Percentiles rank a stretch among this genome's conserved stretches.
Conservation (phyloP, 1,140 invertebrate species). For the Rhagoletis zephyria region DNA sequence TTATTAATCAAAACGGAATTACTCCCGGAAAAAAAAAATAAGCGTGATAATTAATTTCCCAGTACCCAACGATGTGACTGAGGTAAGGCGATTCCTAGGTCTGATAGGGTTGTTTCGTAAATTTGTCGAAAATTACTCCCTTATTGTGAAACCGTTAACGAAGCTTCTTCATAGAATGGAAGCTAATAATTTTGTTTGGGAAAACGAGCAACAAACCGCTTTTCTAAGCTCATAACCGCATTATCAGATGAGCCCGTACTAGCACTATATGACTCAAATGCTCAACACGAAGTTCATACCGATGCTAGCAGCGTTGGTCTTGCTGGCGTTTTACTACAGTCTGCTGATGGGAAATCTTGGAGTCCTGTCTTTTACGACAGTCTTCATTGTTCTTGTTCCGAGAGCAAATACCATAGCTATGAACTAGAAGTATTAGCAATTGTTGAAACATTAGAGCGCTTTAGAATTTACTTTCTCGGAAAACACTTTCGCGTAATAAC, state of each 20-base stretch:
- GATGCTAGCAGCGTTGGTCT: too few relatives aligned
- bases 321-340: neutral
- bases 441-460: constrained; percentile 3
- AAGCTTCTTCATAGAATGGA: neutral
- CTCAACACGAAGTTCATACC: neutral
- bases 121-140: neutral
- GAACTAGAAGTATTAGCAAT: constrained; percentile 21
- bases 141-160: too few relatives aligned
- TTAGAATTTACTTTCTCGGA: constrained; percentile 15
- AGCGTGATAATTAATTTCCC: constrained; percentile 61
- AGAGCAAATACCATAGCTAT: constrained; percentile 12
- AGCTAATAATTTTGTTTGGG: neutral
- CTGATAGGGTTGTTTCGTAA: constrained; percentile 50
- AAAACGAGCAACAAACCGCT: neutral
- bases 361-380: constrained; percentile 13
- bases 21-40: constrained; percentile 63
- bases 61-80: constrained; percentile 59
- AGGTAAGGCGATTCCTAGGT: constrained; percentile 63
- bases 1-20: constrained; percentile 59
- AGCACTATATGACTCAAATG: neutral
- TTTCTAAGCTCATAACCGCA: neutral
- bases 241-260: neutral
- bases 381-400: neutral
- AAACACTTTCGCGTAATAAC: constrained; percentile 7
- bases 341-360: neutral